Evolutionary conservation across 2,113 vertebrate genomes (phyloP).

Genomic region (Pelecanoides urinatrix): DNA sequence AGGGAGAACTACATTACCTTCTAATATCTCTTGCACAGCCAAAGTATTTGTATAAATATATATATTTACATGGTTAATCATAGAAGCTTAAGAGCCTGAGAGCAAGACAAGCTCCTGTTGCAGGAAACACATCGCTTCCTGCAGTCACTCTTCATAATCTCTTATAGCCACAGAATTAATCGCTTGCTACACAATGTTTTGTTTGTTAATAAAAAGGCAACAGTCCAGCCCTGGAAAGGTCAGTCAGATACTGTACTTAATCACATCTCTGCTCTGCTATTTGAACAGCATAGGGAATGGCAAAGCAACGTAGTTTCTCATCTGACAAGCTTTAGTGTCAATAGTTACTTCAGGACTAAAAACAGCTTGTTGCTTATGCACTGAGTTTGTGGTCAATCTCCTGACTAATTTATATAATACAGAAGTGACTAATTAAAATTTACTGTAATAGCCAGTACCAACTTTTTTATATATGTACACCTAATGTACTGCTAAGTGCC

Average conservation of each 20-base stretch:
- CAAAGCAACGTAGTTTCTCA: background rate
- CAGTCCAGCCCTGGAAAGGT: background rate
- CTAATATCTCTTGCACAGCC: background rate
- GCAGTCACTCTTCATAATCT: background rate
- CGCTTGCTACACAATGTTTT: background rate
- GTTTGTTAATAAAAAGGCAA: slow-evolving; percentile 1
- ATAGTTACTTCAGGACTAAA: background rate
- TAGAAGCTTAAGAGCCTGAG: background rate
- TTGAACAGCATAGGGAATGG: background rate
- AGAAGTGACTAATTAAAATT: background rate
- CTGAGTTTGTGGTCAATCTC: background rate
- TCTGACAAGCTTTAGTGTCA: background rate
- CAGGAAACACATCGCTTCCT: background rate
- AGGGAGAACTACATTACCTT: background rate
- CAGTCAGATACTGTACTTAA: background rate
- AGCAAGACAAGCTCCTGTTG: background rate
- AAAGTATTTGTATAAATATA: background rate
- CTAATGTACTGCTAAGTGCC: background rate
- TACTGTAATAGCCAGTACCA: background rate
- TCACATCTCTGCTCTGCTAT: background rate
- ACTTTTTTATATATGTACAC: background rate
- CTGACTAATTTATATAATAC: background rate
- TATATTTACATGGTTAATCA: background rate
- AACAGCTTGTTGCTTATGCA: background rate
- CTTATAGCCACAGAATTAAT: background rate